These are phyloP conservation scores for Cololabis saira DNA, from an alignment of 2,113 vertebrate species.

Conservation along the genomic window DNA sequence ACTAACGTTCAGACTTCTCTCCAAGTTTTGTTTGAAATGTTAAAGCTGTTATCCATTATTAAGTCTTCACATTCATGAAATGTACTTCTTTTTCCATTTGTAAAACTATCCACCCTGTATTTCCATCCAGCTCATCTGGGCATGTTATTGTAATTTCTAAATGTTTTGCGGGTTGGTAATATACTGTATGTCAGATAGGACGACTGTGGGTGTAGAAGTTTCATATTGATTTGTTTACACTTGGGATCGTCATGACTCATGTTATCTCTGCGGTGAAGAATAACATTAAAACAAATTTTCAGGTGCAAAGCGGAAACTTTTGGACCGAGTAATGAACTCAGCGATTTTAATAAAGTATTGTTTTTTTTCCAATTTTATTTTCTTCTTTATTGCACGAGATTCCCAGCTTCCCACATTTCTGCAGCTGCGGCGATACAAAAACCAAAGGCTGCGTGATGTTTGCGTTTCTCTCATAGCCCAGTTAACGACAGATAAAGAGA, in stretches of 20 bases:
- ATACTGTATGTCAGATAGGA: constrained; percentile 10
- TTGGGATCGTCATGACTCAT: constrained; percentile 46
- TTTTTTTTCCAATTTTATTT: background rate
- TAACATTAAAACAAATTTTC: constrained; percentile 29
- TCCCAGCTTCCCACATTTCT: constrained; percentile 19
- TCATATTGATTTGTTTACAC: constrained; percentile 54
- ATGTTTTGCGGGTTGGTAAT: constrained; percentile 45
- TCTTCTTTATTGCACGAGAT: background rate
- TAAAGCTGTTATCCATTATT: constrained; percentile 50
- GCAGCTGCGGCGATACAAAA: constrained; percentile 18
- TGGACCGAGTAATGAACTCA: constrained; percentile 15
- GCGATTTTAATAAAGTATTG: background rate
- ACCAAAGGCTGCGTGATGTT: constrained; percentile 60
- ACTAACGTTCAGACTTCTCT: constrained; percentile 24
- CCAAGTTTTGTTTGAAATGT: constrained; percentile 42
- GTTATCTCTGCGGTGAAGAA: constrained; percentile 32
- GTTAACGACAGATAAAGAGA: constrained; percentile 47
- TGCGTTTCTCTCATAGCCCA: constrained; percentile 63
- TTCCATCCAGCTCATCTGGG: constrained; percentile 40
- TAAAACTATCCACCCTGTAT: constrained; percentile 20
- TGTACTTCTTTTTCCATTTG: constrained; percentile 28
- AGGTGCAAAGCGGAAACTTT: constrained; percentile 13
- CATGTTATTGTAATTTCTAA: constrained; percentile 29
- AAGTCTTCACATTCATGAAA: constrained; percentile 31
- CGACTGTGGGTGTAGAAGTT: constrained; percentile 34